Evolutionary conservation across 2,113 vertebrate genomes (phyloP), one percentile per base, ranked within the genome.

Genomic region (Myotis brandtii): DNA sequence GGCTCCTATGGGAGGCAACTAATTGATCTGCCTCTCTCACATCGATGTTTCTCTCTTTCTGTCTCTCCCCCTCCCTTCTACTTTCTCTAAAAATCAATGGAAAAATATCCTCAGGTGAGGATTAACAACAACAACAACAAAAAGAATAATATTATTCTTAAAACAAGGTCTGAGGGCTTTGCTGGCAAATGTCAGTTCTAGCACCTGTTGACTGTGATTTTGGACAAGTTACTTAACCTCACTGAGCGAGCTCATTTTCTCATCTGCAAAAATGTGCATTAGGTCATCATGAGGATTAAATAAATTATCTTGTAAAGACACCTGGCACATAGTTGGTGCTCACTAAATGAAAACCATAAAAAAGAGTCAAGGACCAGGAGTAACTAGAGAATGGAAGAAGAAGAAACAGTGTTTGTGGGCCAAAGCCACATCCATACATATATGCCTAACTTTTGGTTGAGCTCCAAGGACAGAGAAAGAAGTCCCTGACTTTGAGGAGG

Each of bases 291-390:
- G 18, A 95, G 34, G 21, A 96, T 83, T 79, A 95, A 93, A 91
- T 81, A 72, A 70, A 93, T 80, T 86, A 56, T 62, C 64, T 9
- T 69, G 18, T 59, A 80, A 96, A 92, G 88, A 84, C 12, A 80
- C 0, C 32, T 62, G 54, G n/a, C 54, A 79, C 23, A 46, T 66
- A 89, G 13, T 70, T 89, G 30, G 11, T 64, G 25, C 34, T 91
- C 54, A 92, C 7, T 76, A 87, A 96, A 92, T 86, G 43, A 50
- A 84, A 95, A 84, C 59, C 25, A 40, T 72, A 67, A 73, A 89
- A 43, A 84, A 92, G 21, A 87, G 14, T 80, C 67, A 91, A 37
- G 50, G 16, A 82, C 73, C 6, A 82, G 40, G 16, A 16, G 6
- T 75, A 46, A 94, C n/a, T 69, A 86, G 62, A 94, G 27, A 11